phyloP scores from a whole-genome alignment of 2,797 vertebrate species.

The Sebastes diaconus region DNA sequence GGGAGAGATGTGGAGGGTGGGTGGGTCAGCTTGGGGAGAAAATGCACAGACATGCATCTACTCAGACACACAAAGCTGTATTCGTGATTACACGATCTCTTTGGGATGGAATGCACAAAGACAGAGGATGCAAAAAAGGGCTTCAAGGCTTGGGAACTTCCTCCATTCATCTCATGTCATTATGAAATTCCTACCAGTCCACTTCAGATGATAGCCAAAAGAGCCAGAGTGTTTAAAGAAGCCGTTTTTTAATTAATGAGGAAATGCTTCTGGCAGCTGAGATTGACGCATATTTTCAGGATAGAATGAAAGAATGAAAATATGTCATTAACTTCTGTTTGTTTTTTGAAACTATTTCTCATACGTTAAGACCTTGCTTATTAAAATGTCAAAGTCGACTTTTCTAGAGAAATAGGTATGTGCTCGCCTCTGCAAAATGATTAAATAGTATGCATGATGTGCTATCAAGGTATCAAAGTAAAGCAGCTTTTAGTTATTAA shows the following conservation, averaged over 20 bases:
- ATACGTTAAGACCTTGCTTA: slow-evolving; percentile 28
- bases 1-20: slow-evolving; percentile 46
- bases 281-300: slow-evolving; percentile 30
- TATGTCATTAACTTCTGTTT: background rate
- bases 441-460: background rate
- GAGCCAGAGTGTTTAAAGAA: background rate
- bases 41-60: slow-evolving; percentile 25
- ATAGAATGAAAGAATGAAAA: slow-evolving; percentile 13
- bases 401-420: background rate
- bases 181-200: slow-evolving; percentile 36
- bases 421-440: background rate
- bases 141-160: background rate
- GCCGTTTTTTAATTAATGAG: slow-evolving; percentile 47
- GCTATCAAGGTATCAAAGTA: background rate
- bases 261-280: background rate
- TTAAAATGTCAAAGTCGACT: slow-evolving; percentile 32
- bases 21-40: slow-evolving; percentile 38
- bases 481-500: background rate
- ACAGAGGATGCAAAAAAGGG: background rate
- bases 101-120: slow-evolving; percentile 19
- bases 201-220: slow-evolving; percentile 22
- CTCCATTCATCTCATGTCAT: slow-evolving; percentile 34
- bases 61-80: slow-evolving; percentile 29
- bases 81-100: background rate
- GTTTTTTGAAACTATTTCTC: slow-evolving; percentile 36